A percentile compares a stretch with the other conserved stretches of the same genome.
phyloP scores from a whole-genome alignment of 2,888 invertebrate genomes.

The Oligia latruncula region DNA sequence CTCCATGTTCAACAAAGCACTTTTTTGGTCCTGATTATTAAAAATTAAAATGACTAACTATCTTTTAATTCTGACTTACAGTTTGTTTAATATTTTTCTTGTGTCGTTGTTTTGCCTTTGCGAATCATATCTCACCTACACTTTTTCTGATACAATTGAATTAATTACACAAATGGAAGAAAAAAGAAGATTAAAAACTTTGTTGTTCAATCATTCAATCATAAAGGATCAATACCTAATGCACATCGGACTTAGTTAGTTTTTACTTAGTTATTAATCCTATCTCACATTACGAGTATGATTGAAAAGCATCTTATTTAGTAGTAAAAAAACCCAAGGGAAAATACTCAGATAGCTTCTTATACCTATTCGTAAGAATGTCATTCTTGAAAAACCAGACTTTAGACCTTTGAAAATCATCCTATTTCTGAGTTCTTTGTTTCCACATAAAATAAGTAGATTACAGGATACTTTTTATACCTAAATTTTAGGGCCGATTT shows the following conservation, averaged over 20 bases:
- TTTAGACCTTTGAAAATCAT: neutral
- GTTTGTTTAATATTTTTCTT: neutral
- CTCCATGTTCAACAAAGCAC: neutral
- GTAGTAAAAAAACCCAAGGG: neutral
- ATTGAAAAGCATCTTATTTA: neutral
- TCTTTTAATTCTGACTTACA: neutral
- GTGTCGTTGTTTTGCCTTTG: neutral
- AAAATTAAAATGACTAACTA: neutral
- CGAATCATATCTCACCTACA: neutral
- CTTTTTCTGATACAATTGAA: conserved; percentile 28
- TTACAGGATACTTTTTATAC: neutral
- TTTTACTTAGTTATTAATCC: conserved; percentile 8
- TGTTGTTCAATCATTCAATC: neutral
- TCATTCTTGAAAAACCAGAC: neutral
- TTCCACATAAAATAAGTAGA: no score
- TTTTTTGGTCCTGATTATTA: neutral
- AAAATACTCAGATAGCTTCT: neutral
- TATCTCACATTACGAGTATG: neutral
- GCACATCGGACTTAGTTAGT: neutral
- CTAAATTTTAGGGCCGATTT: neutral
- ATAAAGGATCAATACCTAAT: neutral
- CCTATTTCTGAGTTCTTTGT: no score
- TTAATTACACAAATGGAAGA: neutral
- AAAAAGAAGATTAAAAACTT: conserved; percentile 2
- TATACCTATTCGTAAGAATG: neutral